These are phyloP conservation scores for Oreochromis niloticus DNA, from an alignment of 2,113 vertebrate genomes.

Conservation along the genomic window DNA sequence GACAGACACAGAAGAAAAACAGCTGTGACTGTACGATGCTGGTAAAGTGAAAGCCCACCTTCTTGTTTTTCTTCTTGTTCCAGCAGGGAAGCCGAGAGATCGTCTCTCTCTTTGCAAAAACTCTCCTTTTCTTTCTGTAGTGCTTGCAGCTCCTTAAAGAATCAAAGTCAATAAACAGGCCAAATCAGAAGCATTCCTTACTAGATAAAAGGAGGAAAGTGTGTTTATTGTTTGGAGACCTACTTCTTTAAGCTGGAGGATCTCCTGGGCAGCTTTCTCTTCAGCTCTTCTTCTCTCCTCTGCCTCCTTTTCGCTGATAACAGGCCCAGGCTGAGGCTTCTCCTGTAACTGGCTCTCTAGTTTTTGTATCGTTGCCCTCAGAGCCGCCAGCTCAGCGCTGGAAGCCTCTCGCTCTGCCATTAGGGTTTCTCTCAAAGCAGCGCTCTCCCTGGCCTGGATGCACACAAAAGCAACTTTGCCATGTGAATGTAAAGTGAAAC, in stretches of 20 bases:
- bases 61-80: conserved; percentile 54
- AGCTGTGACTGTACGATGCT: neutral
- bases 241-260: conserved; percentile 64
- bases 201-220: neutral
- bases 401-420: conserved; percentile 38
- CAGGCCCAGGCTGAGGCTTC: conserved; percentile 3
- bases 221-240: neutral
- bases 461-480: neutral
- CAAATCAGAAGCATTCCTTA: neutral
- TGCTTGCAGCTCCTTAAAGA: conserved; percentile 53
- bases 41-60: conserved; percentile 25
- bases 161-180: neutral
- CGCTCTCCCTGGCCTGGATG: conserved; percentile 64
- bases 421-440: conserved; percentile 63
- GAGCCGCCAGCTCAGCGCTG: conserved; percentile 48
- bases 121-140: conserved; percentile 57
- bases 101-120: conserved; percentile 48
- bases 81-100: conserved; percentile 44
- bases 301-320: conserved; percentile 32
- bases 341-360: conserved; percentile 25
- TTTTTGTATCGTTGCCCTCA: conserved; percentile 43
- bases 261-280: conserved; percentile 56
- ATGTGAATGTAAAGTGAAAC: neutral
- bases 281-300: conserved; percentile 50
- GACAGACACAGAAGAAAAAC: neutral